These are phyloP conservation scores for Cygnus atratus DNA, from an alignment of 2,113 vertebrate species.

Conservation along the genomic window DNA sequence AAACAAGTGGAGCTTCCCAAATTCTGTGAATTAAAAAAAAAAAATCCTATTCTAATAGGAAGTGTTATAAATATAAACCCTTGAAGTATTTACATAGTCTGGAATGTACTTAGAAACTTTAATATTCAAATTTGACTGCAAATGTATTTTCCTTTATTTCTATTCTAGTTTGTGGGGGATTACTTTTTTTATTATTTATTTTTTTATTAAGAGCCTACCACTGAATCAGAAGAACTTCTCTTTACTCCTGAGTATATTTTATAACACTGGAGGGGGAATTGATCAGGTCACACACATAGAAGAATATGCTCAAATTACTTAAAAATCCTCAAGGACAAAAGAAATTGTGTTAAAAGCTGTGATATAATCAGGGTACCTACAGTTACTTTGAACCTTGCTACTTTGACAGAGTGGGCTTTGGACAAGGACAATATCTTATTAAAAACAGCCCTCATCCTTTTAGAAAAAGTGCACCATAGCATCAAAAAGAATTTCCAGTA, in stretches of 20 bases:
- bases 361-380: not conserved
- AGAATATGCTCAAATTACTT: not conserved
- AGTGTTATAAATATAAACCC: not conserved
- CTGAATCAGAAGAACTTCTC: not conserved
- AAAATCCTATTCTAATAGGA: not conserved
- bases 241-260: not conserved
- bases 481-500: not conserved
- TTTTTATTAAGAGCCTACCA: not conserved
- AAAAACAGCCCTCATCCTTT: not conserved
- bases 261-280: not conserved
- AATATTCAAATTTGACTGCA: not conserved
- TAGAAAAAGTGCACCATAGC: not conserved
- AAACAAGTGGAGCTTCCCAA: not conserved
- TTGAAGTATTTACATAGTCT: not conserved
- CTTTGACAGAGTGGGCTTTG: not conserved
- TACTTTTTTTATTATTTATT: not conserved
- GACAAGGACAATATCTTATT: not conserved
- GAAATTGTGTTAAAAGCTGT: not conserved
- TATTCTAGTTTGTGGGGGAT: not conserved
- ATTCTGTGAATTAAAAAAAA: not conserved
- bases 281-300: not conserved
- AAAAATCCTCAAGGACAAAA: not conserved
- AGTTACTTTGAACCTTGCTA: fast-evolving
- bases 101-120: not conserved
- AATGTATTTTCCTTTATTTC: not conserved